These are phyloP conservation scores for Ctenomys sociabilis DNA, from an alignment of 2,113 vertebrate species.

Conservation along the genomic window DNA sequence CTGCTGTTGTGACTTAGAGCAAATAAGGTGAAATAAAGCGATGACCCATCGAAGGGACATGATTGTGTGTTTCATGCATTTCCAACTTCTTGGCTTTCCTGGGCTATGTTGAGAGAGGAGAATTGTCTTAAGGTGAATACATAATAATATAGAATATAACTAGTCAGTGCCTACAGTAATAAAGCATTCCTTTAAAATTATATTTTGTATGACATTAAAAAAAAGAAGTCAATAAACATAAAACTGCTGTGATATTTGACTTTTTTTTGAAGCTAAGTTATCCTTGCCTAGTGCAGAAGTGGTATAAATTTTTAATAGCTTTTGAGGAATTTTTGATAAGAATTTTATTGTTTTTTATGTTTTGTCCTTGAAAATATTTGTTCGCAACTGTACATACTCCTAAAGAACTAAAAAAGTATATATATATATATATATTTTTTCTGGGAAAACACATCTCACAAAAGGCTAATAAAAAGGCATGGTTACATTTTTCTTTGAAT, in stretches of 20 bases:
- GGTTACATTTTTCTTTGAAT: background rate
- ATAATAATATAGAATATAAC: background rate
- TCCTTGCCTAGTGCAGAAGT: background rate
- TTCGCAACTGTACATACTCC: background rate
- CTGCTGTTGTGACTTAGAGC: background rate
- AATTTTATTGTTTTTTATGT: background rate
- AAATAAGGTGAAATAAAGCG: background rate
- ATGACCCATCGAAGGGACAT: background rate
- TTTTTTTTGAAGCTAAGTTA: background rate
- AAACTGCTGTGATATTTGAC: background rate
- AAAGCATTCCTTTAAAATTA: background rate
- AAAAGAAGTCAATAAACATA: background rate
- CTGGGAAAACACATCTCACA: background rate
- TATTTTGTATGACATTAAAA: background rate
- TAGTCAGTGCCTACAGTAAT: background rate
- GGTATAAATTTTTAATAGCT: background rate
- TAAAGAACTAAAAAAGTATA: background rate
- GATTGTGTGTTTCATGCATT: background rate
- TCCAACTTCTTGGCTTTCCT: background rate
- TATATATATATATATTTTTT: too few species aligned
- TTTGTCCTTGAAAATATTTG: background rate
- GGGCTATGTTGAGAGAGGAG: background rate
- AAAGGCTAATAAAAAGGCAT: background rate
- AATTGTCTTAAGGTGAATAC: background rate
- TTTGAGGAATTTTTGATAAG: background rate